Percentiles rank a stretch among this genome's conserved stretches.
These are phyloP conservation scores for Jaculus jaculus DNA, from an alignment of 2,113 vertebrate species.

Conservation along the genomic window DNA sequence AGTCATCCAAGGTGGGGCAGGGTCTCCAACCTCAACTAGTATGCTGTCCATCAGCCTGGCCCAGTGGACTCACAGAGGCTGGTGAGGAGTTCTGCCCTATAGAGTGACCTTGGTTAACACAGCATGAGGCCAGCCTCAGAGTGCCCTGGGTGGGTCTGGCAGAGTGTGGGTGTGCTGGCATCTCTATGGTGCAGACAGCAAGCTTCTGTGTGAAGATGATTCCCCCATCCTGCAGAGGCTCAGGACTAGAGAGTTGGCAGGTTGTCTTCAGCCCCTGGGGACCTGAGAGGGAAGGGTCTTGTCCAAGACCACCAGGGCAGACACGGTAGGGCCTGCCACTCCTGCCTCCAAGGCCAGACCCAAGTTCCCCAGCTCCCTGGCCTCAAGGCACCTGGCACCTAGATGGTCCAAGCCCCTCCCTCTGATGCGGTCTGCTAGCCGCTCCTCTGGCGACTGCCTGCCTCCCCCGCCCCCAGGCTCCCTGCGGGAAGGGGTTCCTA, in stretches of 20 bases:
- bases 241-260: not conserved
- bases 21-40: not conserved
- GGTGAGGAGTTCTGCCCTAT: not conserved
- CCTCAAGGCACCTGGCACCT: not conserved
- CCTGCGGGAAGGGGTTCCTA: conserved; percentile 74
- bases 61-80: not conserved
- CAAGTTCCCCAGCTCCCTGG: not conserved
- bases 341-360: not conserved
- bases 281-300: not conserved
- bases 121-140: not conserved
- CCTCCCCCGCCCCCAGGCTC: conserved; percentile 66
- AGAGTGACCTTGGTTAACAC: not conserved
- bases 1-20: not conserved
- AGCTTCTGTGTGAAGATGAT: not conserved
- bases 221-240: not conserved
- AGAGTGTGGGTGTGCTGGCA: not conserved
- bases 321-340: fast-evolving
- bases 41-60: not conserved
- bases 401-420: not conserved
- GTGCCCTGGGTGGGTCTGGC: not conserved
- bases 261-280: not conserved
- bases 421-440: not conserved
- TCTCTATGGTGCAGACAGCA: not conserved
- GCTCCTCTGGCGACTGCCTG: not conserved
- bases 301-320: not conserved